A percentile compares a stretch with the other conserved stretches of the same genome.
phyloP scores from a whole-genome alignment of 2,113 vertebrate genomes.

The Dryoscopus gambensis region DNA sequence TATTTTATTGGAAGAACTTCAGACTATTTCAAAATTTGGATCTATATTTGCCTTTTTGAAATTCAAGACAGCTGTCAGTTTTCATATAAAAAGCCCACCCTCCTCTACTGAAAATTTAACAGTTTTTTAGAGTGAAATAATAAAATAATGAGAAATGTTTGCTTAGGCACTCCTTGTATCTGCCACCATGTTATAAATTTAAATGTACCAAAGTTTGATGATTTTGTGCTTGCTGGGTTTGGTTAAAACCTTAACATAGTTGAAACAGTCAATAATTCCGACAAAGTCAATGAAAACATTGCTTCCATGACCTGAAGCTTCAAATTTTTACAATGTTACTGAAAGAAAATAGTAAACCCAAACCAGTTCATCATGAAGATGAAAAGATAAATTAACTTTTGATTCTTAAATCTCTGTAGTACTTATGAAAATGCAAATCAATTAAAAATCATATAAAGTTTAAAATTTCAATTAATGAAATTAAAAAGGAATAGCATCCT shows the following conservation, averaged over 20 bases:
- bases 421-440: neutral
- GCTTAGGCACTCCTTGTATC: neutral
- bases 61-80: constrained; percentile 22
- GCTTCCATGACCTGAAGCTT: neutral
- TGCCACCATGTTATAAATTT: neutral
- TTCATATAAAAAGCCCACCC: neutral
- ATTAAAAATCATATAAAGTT: neutral
- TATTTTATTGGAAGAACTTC: constrained; percentile 22
- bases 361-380: neutral
- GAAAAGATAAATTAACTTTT: neutral
- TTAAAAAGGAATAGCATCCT: neutral
- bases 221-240: neutral
- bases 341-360: neutral
- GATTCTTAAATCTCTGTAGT: neutral
- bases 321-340: neutral
- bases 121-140: neutral
- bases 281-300: neutral
- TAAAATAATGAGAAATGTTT: neutral
- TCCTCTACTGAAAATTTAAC: neutral
- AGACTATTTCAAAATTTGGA: constrained; percentile 12
- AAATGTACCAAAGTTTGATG: neutral
- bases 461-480: neutral
- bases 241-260: neutral
- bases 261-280: neutral
- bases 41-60: constrained; percentile 5